A percentile compares a stretch with the other conserved stretches of the same genome.
phyloP scores from a whole-genome alignment of 1,140 invertebrate species.

The Hydropsyche tenuis region DNA sequence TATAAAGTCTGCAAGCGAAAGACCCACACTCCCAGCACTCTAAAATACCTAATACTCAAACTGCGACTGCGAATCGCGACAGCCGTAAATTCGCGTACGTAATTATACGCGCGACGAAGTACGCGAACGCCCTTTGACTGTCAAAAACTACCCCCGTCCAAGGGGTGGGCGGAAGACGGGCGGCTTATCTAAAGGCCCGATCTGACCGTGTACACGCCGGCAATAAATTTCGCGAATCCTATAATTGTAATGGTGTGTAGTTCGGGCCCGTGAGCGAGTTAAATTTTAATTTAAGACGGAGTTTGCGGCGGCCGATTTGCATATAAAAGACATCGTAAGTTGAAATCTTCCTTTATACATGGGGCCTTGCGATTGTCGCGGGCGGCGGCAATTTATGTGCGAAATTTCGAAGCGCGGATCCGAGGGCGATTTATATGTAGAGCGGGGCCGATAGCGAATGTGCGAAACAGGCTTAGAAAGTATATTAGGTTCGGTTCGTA shows the following conservation, averaged over 20 bases:
- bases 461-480: background rate
- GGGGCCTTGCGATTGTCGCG: conserved; percentile 6
- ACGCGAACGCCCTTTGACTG: conserved; percentile 4
- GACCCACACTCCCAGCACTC: too few relatives aligned
- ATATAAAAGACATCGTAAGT: conserved; percentile 39
- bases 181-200: background rate
- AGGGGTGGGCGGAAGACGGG: background rate
- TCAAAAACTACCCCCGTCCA: conserved; percentile 5
- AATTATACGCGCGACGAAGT: background rate
- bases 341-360: conserved; percentile 28
- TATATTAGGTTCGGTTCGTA: too few relatives aligned
- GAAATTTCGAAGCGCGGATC: too few relatives aligned
- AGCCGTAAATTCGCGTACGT: conserved; percentile 1
- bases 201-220: conserved; percentile 1
- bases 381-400: too few relatives aligned
- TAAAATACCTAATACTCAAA: too few relatives aligned
- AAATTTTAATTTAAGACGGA: conserved; percentile 11
- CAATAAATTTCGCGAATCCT: background rate
- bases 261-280: background rate
- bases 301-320: conserved; percentile 24
- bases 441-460: too few relatives aligned
- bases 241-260: background rate
- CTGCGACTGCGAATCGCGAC: background rate
- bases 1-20: too few relatives aligned
- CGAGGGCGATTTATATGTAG: background rate